These are phyloP conservation scores for Erpetoichthys calabaricus DNA, from an alignment of 2,797 vertebrate species.

Conservation along the genomic window DNA sequence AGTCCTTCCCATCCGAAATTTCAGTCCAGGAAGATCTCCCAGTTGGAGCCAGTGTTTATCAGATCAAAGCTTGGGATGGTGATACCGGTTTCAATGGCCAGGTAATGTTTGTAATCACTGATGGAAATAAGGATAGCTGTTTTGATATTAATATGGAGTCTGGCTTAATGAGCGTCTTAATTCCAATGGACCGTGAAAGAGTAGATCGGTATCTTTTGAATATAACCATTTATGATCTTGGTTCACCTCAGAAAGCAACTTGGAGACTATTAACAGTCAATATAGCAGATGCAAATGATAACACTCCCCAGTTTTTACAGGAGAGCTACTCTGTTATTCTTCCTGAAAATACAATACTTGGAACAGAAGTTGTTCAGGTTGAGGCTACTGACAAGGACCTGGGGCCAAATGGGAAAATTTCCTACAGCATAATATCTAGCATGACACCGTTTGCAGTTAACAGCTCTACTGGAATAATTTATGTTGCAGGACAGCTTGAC, in stretches of 20 bases:
- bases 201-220: conserved; percentile 82
- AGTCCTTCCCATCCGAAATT: conserved; percentile 76
- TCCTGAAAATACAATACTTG: conserved; percentile 83
- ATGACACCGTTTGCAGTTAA: conserved; percentile 80
- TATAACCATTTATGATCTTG: conserved; percentile 83
- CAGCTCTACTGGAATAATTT: conserved; percentile 74
- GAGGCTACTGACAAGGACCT: conserved; percentile 86
- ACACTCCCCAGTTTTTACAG: conserved; percentile 75
- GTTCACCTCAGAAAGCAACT: conserved; percentile 68
- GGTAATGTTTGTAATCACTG: conserved; percentile 75
- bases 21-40: conserved; percentile 72
- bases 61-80: conserved; percentile 74
- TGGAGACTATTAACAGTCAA: conserved; percentile 79
- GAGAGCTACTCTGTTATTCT: conserved; percentile 61
- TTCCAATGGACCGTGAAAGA: conserved; percentile 84
- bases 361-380: conserved; percentile 82
- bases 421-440: conserved; percentile 77
- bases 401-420: conserved; percentile 70
- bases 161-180: conserved; percentile 70
- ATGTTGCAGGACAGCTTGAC: conserved; percentile 78
- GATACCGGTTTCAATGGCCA: conserved; percentile 94
- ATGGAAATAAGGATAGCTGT: conserved; percentile 82
- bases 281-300: conserved; percentile 87
- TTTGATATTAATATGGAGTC: conserved; percentile 77
- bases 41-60: conserved; percentile 63